Percentiles rank a stretch among this genome's conserved stretches.
phyloP scores from a whole-genome alignment of 2,888 invertebrate genomes.

The Eustalomyia histrio region DNA sequence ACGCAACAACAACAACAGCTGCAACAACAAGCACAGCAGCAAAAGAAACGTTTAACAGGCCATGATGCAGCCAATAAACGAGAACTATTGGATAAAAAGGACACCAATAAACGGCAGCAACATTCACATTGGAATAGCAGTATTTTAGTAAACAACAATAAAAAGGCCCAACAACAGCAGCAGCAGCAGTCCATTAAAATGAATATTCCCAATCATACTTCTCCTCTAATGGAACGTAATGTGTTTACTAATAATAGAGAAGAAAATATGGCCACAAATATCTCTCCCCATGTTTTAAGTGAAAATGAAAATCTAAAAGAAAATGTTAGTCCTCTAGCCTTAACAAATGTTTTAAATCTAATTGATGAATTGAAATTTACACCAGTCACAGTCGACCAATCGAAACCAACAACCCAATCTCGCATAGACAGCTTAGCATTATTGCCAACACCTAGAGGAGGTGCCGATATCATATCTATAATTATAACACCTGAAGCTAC shows the following conservation, averaged over 20 bases:
- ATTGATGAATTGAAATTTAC: slow-evolving; percentile 78
- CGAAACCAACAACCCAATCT: slow-evolving; percentile 49
- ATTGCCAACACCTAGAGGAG: slow-evolving; percentile 75
- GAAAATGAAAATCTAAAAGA: slow-evolving; percentile 76
- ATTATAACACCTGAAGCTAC: slow-evolving; percentile 1
- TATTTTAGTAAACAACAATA: slow-evolving; percentile 33
- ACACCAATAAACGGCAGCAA: not conserved
- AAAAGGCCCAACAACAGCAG: slow-evolving; percentile 17
- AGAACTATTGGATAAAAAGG: slow-evolving; percentile 30
- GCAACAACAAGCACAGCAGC: slow-evolving; percentile 36
- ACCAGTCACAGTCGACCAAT: slow-evolving; percentile 69
- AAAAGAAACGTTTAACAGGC: slow-evolving; percentile 44
- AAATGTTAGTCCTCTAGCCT: slow-evolving; percentile 79
- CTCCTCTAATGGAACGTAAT: slow-evolving; percentile 74
- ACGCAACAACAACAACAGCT: slow-evolving; percentile 40
- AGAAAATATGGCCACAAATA: slow-evolving; percentile 23
- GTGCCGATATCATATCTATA: not conserved
- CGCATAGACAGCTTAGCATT: slow-evolving; percentile 73
- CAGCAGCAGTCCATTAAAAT: slow-evolving; percentile 23
- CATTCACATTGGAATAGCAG: slow-evolving; percentile 33
- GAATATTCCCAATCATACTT: slow-evolving; percentile 61
- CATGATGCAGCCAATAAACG: slow-evolving; percentile 40
- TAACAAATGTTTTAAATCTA: slow-evolving; percentile 72
- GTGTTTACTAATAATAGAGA: slow-evolving; percentile 47
- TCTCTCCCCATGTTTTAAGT: slow-evolving; percentile 32